Base-by-base conservation (phyloP, 2,797 vertebrate species). In the Poecile montanus region DNA sequence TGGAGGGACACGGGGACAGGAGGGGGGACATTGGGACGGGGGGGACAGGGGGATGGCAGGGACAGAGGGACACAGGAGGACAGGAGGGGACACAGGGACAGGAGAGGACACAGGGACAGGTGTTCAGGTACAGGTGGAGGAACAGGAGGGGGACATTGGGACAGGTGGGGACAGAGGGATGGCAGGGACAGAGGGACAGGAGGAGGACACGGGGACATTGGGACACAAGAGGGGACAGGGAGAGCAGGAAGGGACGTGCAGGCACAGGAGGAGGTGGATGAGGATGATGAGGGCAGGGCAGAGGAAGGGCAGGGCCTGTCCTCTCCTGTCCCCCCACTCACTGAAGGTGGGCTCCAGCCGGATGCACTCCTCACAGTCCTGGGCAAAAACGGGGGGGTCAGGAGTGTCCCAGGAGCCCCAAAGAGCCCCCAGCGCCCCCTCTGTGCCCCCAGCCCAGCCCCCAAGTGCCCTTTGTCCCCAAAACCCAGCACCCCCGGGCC, bases 361-460 rank as follows among this genome's bases (percentile, higher is more conserved):
- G 57, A 89, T 89, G 57, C 87, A 82, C 36, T 89, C 87, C 71
- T 89, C 78, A 10, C 87, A 89, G 71, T 89, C 87, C 87, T 82
- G 71, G 8, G 20, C 27, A 16, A 2, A 27, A 34, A 29, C 5
- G 8, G 5, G 5, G 11, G 23, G 6, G 11, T 70, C 42, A 76
- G 38, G 14, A 5, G 10, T 1, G 6, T 11, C 27, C 18, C 30
- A 15, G 12, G 10, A 40, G 5, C 56, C 57, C 50, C 22, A n/a
- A 29, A 14, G 40, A 15, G 10, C 38, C 27, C 34, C 58, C 36
- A 38, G 34, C 25, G 13, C 36, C 8, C 8, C 58, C 26, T 19
- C 17, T 27, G 58, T 38, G 23, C 58, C 36, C 58, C 60, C 27
- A 42, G 34, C 34, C 34, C 34, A 34, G 34, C 34, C 34, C 34